Conservation (phyloP, 2,888 invertebrate genomes). For the Rotaria sp. region DNA sequence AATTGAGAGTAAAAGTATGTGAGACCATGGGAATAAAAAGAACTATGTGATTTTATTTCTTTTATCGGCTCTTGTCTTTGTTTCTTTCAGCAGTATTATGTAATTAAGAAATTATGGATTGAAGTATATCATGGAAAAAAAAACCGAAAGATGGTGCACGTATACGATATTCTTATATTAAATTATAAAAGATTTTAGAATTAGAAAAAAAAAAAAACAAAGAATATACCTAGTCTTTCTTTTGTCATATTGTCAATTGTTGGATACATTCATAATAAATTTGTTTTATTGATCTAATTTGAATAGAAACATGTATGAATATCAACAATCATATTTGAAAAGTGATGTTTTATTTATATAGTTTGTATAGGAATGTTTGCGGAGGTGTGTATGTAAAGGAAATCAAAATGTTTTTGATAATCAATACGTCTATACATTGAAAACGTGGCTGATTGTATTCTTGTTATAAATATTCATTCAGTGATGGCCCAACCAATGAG, state of each 20-base stretch:
- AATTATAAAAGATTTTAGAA: too few species aligned
- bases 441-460: not conserved
- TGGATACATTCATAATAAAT: not conserved
- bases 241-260: not conserved
- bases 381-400: not conserved
- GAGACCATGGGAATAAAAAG: too few species aligned
- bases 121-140: not conserved
- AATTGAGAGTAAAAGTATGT: too few species aligned
- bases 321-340: not conserved
- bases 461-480: not conserved
- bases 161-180: not conserved
- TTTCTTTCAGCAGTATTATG: not conserved
- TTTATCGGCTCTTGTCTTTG: not conserved
- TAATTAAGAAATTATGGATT: not conserved
- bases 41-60: too few species aligned
- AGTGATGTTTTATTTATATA: not conserved
- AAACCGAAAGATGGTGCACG: not conserved
- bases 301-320: not conserved
- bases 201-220: too few species aligned
- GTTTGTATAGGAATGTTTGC: not conserved
- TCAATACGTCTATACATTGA: not conserved
- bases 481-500: too few species aligned
- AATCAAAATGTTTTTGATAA: not conserved
- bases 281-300: not conserved
- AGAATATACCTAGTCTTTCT: too few species aligned